Conservation (phyloP, 2,888 invertebrate species). For the Eustalomyia histrio region DNA sequence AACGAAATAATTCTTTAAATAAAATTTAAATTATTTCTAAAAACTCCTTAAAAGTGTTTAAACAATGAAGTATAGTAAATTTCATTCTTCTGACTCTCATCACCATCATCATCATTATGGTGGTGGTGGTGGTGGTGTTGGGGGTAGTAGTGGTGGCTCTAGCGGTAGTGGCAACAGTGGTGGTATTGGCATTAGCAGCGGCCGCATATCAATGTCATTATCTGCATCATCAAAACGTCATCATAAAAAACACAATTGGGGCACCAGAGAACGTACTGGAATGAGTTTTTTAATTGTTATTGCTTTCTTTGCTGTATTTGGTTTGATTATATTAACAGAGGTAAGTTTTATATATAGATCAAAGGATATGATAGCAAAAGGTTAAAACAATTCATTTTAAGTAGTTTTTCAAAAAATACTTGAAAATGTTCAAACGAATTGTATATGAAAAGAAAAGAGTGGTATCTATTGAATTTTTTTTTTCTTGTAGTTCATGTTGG, state of each 20-base stretch:
- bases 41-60: background rate
- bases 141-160: slow-evolving; percentile 30
- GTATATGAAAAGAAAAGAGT: too few species aligned
- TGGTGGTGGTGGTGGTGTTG: slow-evolving; percentile 61
- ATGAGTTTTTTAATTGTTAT: slow-evolving; percentile 94
- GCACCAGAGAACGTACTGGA: slow-evolving; percentile 87
- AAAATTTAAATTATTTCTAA: background rate
- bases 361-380: background rate
- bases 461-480: too few species aligned
- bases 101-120: slow-evolving; percentile 68
- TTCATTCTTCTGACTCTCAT: slow-evolving; percentile 68
- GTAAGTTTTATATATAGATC: slow-evolving; percentile 79
- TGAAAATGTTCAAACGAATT: background rate
- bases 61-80: slow-evolving; percentile 61
- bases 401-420: background rate
- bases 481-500: too few species aligned
- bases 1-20: background rate
- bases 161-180: slow-evolving; percentile 49
- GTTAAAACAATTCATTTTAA: background rate
- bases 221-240: slow-evolving; percentile 73
- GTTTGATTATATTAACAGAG: slow-evolving; percentile 92
- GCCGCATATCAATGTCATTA: slow-evolving; percentile 57
- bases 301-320: slow-evolving; percentile 94
- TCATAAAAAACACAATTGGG: slow-evolving; percentile 77
- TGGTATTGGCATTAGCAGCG: slow-evolving; percentile 30